phyloP scores from a whole-genome alignment of 37 sponge, comb jelly and placozoan genomes.

The Cliona cf. orientalis region DNA sequence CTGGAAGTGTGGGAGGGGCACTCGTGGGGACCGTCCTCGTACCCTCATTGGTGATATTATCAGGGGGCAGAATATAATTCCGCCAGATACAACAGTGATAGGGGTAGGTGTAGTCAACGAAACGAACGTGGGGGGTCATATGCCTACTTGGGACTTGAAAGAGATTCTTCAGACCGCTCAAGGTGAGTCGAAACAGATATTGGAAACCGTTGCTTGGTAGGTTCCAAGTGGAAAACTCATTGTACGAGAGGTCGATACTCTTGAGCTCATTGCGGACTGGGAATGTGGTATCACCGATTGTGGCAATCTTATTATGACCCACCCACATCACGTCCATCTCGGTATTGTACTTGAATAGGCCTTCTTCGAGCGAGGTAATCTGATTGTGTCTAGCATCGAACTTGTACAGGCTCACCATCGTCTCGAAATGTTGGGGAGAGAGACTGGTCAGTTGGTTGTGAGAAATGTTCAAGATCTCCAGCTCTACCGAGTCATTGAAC shows the following conservation, averaged over 20 bases:
- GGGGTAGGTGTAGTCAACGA: constrained; percentile 54
- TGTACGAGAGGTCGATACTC: constrained; percentile 48
- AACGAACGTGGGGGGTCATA: neutral
- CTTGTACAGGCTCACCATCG: neutral
- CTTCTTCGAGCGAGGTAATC: constrained; percentile 9
- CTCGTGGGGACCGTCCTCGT: too few relatives aligned
- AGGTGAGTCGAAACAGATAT: constrained; percentile 13
- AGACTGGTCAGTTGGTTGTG: constrained; percentile 16
- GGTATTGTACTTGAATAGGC: neutral
- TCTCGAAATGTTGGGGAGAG: constrained; percentile 1
- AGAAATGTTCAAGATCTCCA: constrained; percentile 2
- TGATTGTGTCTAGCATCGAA: constrained; percentile 11
- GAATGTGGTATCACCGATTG: constrained; percentile 20
- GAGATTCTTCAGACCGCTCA: constrained; percentile 23
- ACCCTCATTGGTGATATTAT: neutral
- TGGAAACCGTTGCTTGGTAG: constrained; percentile 62
- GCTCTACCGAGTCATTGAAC: neutral
- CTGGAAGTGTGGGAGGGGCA: too few relatives aligned
- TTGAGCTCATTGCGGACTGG: constrained; percentile 17
- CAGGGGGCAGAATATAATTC: neutral
- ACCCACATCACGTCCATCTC: constrained; percentile 7
- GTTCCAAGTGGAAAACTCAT: constrained; percentile 24
- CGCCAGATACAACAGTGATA: constrained; percentile 78
- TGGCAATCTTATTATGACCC: constrained; percentile 34
- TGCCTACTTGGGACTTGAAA: constrained; percentile 20